Conservation (phyloP, 2,888 invertebrate species). For the Agonum fuliginosum region DNA sequence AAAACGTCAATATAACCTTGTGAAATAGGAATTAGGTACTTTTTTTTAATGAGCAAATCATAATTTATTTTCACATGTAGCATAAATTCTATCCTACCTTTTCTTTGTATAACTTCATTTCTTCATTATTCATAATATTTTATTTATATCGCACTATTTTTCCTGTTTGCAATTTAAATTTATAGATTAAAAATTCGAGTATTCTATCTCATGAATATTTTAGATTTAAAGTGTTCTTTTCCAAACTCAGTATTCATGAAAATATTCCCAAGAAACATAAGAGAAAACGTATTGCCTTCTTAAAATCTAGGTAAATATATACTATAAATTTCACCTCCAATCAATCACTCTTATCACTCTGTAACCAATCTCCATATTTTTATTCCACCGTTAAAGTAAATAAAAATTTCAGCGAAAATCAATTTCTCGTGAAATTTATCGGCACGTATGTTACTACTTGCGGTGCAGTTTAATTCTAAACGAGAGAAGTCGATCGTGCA, state of each 20-base stretch:
- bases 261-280: constrained; percentile 7
- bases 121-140: too few species aligned
- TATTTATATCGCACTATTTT: too few species aligned
- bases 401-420: constrained; percentile 38
- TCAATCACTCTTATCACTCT: constrained; percentile 21
- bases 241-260: background rate
- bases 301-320: too few species aligned
- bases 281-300: constrained; percentile 5
- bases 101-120: too few species aligned
- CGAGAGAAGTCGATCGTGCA: constrained; percentile 10
- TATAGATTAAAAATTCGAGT: too few species aligned
- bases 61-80: too few species aligned
- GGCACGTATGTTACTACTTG: background rate
- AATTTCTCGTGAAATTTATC: constrained; percentile 15
- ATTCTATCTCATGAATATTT: too few species aligned
- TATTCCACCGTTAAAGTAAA: constrained; percentile 35
- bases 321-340: background rate
- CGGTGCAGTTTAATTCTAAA: constrained; percentile 5
- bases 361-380: constrained; percentile 35
- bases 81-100: too few species aligned
- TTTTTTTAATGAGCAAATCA: too few species aligned
- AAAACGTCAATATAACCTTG: too few species aligned
- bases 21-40: too few species aligned
- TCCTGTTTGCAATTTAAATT: too few species aligned
- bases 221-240: background rate